Evolutionary conservation across 2,888 invertebrate genomes (phyloP), one percentile per base, ranked within the genome.

Genomic region (Hymenopus coronatus): DNA sequence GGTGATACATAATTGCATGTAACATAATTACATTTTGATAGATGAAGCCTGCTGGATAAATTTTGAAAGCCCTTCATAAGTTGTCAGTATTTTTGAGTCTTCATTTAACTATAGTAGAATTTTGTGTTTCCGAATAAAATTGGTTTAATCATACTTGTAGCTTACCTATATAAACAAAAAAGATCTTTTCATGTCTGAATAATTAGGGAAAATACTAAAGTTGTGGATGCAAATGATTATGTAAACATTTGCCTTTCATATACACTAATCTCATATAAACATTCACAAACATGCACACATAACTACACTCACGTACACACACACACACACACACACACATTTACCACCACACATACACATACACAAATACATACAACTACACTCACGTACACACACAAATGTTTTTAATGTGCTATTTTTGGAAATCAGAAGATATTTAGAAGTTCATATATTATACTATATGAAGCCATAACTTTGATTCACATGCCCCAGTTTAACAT

Each of bases 321-420:
- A 54, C 27, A 28, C 25, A 28, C 46, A 83, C 83, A 54, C 82
- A 89, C 81, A 87, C 81, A 87, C n/a, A n/a, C n/a, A n/a, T n/a
- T n/a, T n/a, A n/a, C n/a, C n/a, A n/a, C n/a, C n/a, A n/a, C 83
- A 86, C 81, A 86, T 30, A 86, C 82, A 54, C 46, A 8, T 27
- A 84, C 83, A 83, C 83, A 40, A 40, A 12, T 0, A 33, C 12
- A 40, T 12, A 40, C 82, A 82, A 33, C 27, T 14, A 28, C 9
- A 84, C 83, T 20, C 40, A 88, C 25, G 28, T 83, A 83, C 83
- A 54, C 82, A 89, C 81, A 87, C 81, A 87, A 87, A 82, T 82
- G 87, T 87, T 90, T 89, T 87, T 85, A 85, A 90, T 90, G 89
- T 90, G 85, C 90, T 90, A 90, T 90, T 90, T 90, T 90, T 90